Conservation (phyloP, 2,797 vertebrate species). For the Triplophysa yarkandensis region DNA sequence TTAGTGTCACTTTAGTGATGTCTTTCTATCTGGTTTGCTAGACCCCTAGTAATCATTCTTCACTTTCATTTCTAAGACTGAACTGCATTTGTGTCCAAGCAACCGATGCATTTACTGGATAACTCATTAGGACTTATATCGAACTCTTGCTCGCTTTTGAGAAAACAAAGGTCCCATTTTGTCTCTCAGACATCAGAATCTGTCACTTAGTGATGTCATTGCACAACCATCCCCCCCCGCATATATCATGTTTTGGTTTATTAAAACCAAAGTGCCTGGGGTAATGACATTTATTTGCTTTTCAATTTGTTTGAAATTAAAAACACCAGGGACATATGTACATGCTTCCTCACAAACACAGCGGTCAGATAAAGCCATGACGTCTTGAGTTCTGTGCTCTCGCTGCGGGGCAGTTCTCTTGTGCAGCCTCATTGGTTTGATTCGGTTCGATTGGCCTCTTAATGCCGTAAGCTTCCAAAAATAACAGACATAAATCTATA, state of each 20-base stretch:
- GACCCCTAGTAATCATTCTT: constrained; percentile 8
- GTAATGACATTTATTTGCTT: background rate
- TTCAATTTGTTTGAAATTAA: constrained; percentile 5
- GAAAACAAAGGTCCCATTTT: constrained; percentile 35
- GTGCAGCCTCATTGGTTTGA: constrained; percentile 30
- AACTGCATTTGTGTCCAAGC: constrained; percentile 43
- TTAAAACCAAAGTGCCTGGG: constrained; percentile 6
- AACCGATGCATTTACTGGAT: constrained; percentile 34
- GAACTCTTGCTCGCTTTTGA: background rate
- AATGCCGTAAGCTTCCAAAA: constrained; percentile 40
- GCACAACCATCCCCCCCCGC: too few species aligned
- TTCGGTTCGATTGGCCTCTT: constrained; percentile 44
- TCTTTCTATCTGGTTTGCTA: background rate
- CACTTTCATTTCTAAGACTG: constrained; percentile 22
- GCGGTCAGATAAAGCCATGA: background rate
- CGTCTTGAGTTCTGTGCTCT: background rate
- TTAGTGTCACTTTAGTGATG: constrained; percentile 4
- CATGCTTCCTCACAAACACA: background rate
- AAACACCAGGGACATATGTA: background rate
- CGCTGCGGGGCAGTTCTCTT: constrained; percentile 19
- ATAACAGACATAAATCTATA: constrained; percentile 48
- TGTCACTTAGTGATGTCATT: constrained; percentile 19
- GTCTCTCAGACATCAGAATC: constrained; percentile 16
- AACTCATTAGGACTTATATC: constrained; percentile 19
- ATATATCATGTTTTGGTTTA: background rate